Evolutionary conservation across 1,140 invertebrate species (phyloP).

Genomic region (Agraylea sexmaculata): DNA sequence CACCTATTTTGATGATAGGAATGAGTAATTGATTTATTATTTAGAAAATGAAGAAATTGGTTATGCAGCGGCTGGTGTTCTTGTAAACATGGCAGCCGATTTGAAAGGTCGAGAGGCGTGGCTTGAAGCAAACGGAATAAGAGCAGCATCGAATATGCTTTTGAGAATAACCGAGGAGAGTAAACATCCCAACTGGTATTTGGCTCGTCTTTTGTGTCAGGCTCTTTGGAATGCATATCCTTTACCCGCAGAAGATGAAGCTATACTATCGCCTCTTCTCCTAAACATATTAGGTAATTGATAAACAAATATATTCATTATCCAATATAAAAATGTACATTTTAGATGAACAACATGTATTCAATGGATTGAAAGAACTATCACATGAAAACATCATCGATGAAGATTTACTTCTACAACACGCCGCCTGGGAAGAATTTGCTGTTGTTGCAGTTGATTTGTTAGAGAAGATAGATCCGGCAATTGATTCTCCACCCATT

Average conservation of each 20-base stretch:
- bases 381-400: background rate
- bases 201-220: conserved; percentile 16
- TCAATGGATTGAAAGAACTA: conserved; percentile 8
- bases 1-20: background rate
- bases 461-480: conserved; percentile 19
- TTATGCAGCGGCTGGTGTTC: conserved; percentile 15
- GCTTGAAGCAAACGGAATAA: conserved; percentile 9
- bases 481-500: conserved; percentile 14
- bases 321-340: conserved; percentile 1
- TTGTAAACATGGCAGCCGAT: conserved; percentile 20
- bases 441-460: conserved; percentile 19
- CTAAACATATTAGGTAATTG: conserved; percentile 17
- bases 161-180: conserved; percentile 4
- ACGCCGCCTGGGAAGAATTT: conserved; percentile 20
- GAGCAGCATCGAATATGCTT: conserved; percentile 5
- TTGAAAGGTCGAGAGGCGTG: conserved; percentile 9
- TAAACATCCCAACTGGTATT: conserved; percentile 10
- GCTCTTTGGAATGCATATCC: conserved; percentile 19
- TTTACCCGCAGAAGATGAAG: conserved; percentile 8
- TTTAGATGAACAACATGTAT: conserved; percentile 20
- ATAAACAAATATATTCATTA: background rate
- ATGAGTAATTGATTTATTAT: background rate
- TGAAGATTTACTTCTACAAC: conserved; percentile 5
- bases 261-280: conserved; percentile 13
- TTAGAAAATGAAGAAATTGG: conserved; percentile 17